Base-by-base conservation (phyloP, 2,797 vertebrate species). In the Melanotaenia trifasciata region DNA sequence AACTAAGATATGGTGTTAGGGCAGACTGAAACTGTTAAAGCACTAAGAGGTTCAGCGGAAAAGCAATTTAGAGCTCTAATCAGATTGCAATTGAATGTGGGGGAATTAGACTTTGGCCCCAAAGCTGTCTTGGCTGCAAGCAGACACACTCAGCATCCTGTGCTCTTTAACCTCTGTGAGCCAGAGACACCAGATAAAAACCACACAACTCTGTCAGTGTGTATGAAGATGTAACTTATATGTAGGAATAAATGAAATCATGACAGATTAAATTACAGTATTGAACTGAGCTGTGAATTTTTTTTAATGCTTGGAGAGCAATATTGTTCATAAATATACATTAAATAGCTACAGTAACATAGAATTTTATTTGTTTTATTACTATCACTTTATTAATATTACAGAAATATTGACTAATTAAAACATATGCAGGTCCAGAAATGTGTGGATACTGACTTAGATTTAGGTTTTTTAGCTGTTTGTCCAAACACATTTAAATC, bases 41-140 rank as follows among this genome's bases (percentile, higher is more conserved):
- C 74, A 59, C 84, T 87, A 85, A 92, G 81, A 92, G 90, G 86
- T 84, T 89, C 85, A 88, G 88, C 59, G 54, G 90, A 84, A 91
- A 91, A 90, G 86, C 88, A 90, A 93, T 91, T 92, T 91, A 73
- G 86, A 84, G 84, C 81, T 85, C 75, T 92, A 90, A 94, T 93
- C 91, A 92, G 86, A 93, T 93, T 89, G 86, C 75, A 87, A 92
- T 91, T 91, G 88, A 93, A 90, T 89, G 88, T 84, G 86, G 67
- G 83, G 74, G 81, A 90, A 89, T 89, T 87, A 87, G 80, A 80
- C 78, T 77, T 83, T 84, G 78, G 85, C 88, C 86, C 74, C 1
- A 47, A 82, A 84, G 86, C 82, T 22, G 40, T 75, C 80, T 74
- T 78, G 76, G 83, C 82, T 81, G 65, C 33, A 22, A 74, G 64